Base-by-base conservation (phyloP, 2,113 vertebrate species). In the Pseudorhombus dupliciocellatus region DNA sequence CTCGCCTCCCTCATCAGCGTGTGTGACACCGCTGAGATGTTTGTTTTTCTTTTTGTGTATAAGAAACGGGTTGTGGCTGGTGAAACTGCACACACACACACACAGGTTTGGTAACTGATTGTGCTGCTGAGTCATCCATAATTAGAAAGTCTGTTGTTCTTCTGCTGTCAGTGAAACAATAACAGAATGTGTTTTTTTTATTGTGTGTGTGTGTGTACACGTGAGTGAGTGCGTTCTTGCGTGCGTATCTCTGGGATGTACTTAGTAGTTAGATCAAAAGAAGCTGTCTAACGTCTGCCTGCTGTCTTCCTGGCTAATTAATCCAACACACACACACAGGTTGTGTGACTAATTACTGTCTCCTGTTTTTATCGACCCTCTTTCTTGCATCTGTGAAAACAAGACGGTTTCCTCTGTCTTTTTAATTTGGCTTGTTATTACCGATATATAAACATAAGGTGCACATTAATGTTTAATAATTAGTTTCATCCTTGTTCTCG, bases 191-290 rank as follows among this genome's bases (percentile, higher is more conserved):
- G 20, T n/a, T 46, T 44, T 48, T 21, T 34, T 9, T 31, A 31
- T 34, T 70, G 14, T 54, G 50, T 44, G 53, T 61, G 64, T 68
- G 56, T 61, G 34, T 61, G 66, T 50, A n/a, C n/a, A n/a, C n/a
- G 59, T 76, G 58, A 57, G 57, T 50, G 44, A 69, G 54, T 50
- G 67, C 44, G 12, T n/a, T n/a, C n/a, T n/a, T 51, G 26, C 54
- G 50, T 79, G 54, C 55, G 54, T 70, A 25, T 64, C 12, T 70
- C 12, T 48, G 31, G 59, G 63, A 79, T 73, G 69, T 74, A 75
- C 77, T 80, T 61, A 75, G 59, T 63, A 6, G 70, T 80, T 66
- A 69, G 84, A 87, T 89, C 84, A 87, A 84, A 90, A 84, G 80
- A 73, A 70, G 59, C 42, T 4, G 50, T 66, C 62, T 56, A 46